Evolutionary conservation across 2,888 invertebrate species (phyloP), one percentile per base, ranked within the genome.

Genomic region (Corbicula japonica): DNA sequence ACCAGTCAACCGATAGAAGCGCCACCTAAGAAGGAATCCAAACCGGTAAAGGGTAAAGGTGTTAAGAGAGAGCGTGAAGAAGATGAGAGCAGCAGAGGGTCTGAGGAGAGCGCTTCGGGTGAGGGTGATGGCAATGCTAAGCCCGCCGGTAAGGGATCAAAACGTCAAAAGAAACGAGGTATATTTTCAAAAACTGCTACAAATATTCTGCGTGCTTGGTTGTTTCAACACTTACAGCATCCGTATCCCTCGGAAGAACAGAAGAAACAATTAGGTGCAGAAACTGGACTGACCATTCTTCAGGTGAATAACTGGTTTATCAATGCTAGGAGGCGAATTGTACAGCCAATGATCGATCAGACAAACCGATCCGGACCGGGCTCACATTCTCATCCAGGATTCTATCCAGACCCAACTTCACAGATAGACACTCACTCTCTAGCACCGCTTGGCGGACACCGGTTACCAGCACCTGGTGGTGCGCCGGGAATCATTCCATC

Each of bases 301-400:
- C 84, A 84, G 63, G 84, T 84, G 23, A 84, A 84, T 61, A 84
- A 84, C 60, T 84, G 84, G 84, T 84, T 84, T 50, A 84, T 84
- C 21, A 84, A 84, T 58, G 84, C 84, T 15, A 69, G 84, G 21
- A 48, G 84, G 54, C 72, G 84, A 35, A 84, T 84, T 54, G 84
- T 84, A 26, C 84, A 84, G 50, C 84, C 84, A n/a, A 84, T 84
- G 84, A 84, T 84, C 15, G 84, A 84, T 61, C 84, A 84, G 65
- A 81, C 84, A 15, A 84, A 81, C 79, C 62, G 84, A 62, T 66
- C 72, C 38, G 83, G 77, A 8, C 83, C 83, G n/a, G 83, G 79
- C 2, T 54, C 83, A 4, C 83, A 83, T 58, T 61, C 80, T 6
- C 77, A 81, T 62, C 79, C 76, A 41, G 73, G 76, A 15, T 83